Evolutionary conservation across 2,113 vertebrate genomes (phyloP).

Genomic region (Pandion haliaetus): DNA sequence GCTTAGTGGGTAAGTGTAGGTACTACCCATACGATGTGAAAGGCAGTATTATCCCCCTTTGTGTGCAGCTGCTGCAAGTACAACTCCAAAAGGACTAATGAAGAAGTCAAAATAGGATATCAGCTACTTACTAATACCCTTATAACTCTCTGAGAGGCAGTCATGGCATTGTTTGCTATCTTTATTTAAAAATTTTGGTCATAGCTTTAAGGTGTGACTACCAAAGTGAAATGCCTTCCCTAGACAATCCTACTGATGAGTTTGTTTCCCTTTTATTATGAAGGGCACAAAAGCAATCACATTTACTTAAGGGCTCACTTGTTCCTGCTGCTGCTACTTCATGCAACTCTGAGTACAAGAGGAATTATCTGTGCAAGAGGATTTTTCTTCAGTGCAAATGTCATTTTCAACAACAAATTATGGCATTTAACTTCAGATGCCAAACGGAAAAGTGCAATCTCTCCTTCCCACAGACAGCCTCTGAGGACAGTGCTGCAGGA

Average conservation of each 20-base stretch:
- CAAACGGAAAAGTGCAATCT: not conserved
- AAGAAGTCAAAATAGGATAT: not conserved
- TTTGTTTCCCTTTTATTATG: not conserved
- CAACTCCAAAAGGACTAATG: not conserved
- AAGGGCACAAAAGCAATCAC: not conserved
- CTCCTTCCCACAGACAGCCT: not conserved
- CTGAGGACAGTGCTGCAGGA: not conserved
- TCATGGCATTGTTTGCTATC: not conserved
- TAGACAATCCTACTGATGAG: not conserved
- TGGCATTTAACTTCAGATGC: not conserved
- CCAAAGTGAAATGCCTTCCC: not conserved
- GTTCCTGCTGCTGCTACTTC: not conserved
- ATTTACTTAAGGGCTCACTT: not conserved
- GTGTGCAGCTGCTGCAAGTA: not conserved
- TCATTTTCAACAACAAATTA: not conserved
- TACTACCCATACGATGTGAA: not conserved
- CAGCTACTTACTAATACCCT: not conserved
- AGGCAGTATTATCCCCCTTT: not conserved
- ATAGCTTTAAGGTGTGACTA: not conserved
- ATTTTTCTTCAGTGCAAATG: not conserved
- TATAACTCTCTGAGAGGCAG: not conserved
- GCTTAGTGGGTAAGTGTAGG: not conserved
- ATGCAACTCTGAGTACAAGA: not conserved
- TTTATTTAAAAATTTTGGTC: not conserved
- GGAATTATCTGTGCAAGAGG: not conserved